phyloP scores from a whole-genome alignment of 1,140 invertebrate genomes.

The Stegodyphus mimosarum region DNA sequence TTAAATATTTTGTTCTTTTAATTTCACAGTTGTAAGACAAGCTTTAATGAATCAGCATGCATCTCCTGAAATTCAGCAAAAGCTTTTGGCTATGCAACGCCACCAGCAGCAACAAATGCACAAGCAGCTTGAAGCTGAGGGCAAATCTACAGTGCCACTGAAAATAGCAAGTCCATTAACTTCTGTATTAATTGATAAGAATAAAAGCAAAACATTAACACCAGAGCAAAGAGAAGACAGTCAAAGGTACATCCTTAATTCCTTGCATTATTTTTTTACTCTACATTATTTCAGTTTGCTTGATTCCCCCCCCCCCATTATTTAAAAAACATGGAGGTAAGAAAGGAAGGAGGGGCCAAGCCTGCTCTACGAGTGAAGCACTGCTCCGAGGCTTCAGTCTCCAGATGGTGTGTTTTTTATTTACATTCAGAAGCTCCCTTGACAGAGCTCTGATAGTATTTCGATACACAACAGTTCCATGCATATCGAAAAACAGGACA shows the following conservation, averaged over 20 bases:
- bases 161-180: conserved; percentile 62
- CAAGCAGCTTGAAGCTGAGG: conserved; percentile 72
- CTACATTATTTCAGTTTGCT: too few relatives aligned
- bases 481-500: too few relatives aligned
- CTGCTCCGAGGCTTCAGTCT: too few relatives aligned
- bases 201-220: conserved; percentile 66
- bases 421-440: too few relatives aligned
- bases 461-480: too few relatives aligned
- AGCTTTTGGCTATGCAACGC: conserved; percentile 85
- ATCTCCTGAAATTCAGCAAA: conserved; percentile 93
- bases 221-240: conserved; percentile 68
- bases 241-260: conserved; percentile 63
- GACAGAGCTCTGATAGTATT: too few relatives aligned
- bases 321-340: too few relatives aligned
- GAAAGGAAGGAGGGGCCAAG: too few relatives aligned
- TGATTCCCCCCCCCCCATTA: too few relatives aligned
- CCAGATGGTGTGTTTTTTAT: too few relatives aligned
- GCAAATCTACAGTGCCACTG: conserved; percentile 72
- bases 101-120: conserved; percentile 82
- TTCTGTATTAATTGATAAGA: conserved; percentile 28
- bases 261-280: too few relatives aligned
- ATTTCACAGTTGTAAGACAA: conserved; percentile 68
- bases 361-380: too few relatives aligned
- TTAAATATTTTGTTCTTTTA: not conserved
- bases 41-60: conserved; percentile 75